Evolutionary conservation across 2,888 invertebrate genomes (phyloP), one percentile per base, ranked within the genome.

Genomic region (Mimumesa dahlbomi): DNA sequence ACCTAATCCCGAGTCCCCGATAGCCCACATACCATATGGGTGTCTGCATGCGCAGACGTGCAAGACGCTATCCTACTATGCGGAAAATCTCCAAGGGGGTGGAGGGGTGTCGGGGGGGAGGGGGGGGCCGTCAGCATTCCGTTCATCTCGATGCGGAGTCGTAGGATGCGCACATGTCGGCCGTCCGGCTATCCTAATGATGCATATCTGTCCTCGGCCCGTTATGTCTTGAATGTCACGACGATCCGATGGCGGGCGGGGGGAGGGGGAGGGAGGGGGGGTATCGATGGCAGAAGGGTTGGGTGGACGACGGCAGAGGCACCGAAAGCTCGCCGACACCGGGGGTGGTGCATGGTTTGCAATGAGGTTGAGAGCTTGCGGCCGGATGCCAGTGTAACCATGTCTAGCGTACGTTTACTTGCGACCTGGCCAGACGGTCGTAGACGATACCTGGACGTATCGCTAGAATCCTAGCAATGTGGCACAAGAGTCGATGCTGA

Each of bases 281-380:
- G 50, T n/a, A 48, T 31, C 58, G 49, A 18, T 36, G 45, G 63
- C 9, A 3, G 19, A 25, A 6, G 22, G 9, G 62, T 31, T 11
- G 64, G 58, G 14, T 25, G 48, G 63, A 49, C 63, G 57, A 57
- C 63, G 61, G 70, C 69, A 43, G 73, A 64, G 54, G 73, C 65
- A 75, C 62, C n/a, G 80, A 79, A 77, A 79, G 75, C 73, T 64
- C 54, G 46, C 52, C 54, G 72, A 75, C 68, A 59, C 59, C 75
- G 73, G 71, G 73, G 57, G 50, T 31, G 36, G 75, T 65, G 21
- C 36, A 79, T 67, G 79, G 79, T 75, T 11, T 54, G 84, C 85
- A 79, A 87, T 85, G 87, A 87, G 87, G 86, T 83, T 81, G 86
- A 86, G 88, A 88, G 88, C 81, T 87, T 87, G 88, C 83, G 88